These are phyloP conservation scores for Steinernema carpocapsae DNA, from an alignment of 2,888 invertebrate genomes.

Conservation along the genomic window DNA sequence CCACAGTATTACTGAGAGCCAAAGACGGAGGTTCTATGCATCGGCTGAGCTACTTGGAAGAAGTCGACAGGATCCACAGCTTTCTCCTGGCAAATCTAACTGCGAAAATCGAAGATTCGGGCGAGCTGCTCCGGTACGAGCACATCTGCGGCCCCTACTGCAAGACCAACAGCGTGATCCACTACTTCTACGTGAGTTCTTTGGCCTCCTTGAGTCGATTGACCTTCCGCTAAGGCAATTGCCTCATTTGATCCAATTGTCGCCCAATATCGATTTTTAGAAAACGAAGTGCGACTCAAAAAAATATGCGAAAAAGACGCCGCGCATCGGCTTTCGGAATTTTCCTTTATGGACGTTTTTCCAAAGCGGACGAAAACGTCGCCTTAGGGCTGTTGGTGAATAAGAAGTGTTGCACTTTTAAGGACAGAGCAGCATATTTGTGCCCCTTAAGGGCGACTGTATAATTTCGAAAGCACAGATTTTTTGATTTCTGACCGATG, in stretches of 20 bases:
- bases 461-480: too few relatives aligned
- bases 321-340: neutral
- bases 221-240: too few relatives aligned
- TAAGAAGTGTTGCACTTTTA: too few relatives aligned
- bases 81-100: slow-evolving; percentile 50
- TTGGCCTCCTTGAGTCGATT: neutral
- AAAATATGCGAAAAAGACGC: neutral
- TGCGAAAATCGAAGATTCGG: slow-evolving; percentile 41
- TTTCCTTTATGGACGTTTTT: neutral
- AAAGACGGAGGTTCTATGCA: slow-evolving; percentile 65
- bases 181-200: slow-evolving; percentile 51
- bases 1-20: slow-evolving; percentile 61
- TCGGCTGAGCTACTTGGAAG: slow-evolving; percentile 55
- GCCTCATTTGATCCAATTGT: too few relatives aligned
- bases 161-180: slow-evolving; percentile 56
- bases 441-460: too few relatives aligned
- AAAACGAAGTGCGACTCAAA: too few relatives aligned
- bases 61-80: slow-evolving; percentile 52
- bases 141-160: slow-evolving; percentile 66
- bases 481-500: too few relatives aligned
- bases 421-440: too few relatives aligned
- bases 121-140: slow-evolving; percentile 43
- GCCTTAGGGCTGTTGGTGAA: too few relatives aligned
- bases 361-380: too few relatives aligned
- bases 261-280: too few relatives aligned